These are phyloP conservation scores for Phrynocephalus versicolor DNA, from an alignment of 2,113 vertebrate species.

Conservation along the genomic window DNA sequence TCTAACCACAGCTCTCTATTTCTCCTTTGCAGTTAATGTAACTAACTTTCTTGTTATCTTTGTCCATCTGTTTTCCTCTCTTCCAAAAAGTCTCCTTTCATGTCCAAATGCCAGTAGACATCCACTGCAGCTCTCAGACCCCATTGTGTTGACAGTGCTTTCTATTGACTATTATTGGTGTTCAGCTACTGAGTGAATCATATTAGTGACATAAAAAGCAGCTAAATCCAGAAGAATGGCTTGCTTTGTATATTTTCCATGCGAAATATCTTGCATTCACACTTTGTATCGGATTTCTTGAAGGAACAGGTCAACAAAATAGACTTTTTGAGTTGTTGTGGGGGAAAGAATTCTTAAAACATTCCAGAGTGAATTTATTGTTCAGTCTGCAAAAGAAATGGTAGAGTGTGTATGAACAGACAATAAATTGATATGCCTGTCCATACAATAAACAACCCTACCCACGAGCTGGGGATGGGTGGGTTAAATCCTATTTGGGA, in stretches of 20 bases:
- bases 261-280: slow-evolving; percentile 47
- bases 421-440: slow-evolving; percentile 21
- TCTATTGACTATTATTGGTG: slow-evolving; percentile 58
- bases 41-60: slow-evolving; percentile 10
- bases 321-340: slow-evolving; percentile 9
- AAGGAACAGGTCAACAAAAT: slow-evolving; percentile 23
- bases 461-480: too few species aligned
- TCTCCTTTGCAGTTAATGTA: slow-evolving; percentile 18
- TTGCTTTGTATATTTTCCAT: slow-evolving; percentile 57
- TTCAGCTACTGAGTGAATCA: slow-evolving; percentile 60
- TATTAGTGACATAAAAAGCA: slow-evolving; percentile 53
- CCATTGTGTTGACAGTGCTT: slow-evolving; percentile 70
- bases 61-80: neutral
- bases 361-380: slow-evolving; percentile 11
- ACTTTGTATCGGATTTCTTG: slow-evolving; percentile 25
- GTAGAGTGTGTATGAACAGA: slow-evolving; percentile 2
- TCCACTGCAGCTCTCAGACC: slow-evolving; percentile 55
- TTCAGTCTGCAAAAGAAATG: neutral
- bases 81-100: slow-evolving; percentile 40
- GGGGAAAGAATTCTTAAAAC: slow-evolving; percentile 3
- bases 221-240: slow-evolving; percentile 42
- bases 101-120: slow-evolving; percentile 58
- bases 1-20: neutral
- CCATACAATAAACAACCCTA: neutral
- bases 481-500: neutral